phyloP scores from a whole-genome alignment of 2,797 vertebrate genomes.

The Acanthiza pusilla region DNA sequence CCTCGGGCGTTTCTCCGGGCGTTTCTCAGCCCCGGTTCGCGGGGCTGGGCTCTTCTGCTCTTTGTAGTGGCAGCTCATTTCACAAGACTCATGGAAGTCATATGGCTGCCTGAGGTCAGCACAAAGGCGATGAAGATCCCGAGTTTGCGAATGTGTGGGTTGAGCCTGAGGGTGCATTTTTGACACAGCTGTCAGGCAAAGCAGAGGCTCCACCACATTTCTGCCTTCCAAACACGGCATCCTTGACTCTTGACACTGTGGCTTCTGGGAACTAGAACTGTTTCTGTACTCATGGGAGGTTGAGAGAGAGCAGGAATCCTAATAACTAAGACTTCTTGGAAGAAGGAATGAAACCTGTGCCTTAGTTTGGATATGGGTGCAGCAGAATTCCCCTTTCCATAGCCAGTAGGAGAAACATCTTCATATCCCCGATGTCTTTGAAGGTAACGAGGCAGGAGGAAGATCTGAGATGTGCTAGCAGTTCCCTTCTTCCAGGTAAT shows the following conservation, averaged over 20 bases:
- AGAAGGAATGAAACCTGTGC: neutral
- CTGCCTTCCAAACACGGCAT: neutral
- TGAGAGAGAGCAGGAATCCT: neutral
- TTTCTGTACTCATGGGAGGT: neutral
- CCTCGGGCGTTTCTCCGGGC: neutral
- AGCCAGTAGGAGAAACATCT: neutral
- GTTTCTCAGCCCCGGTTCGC: accelerated
- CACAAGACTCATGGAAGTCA: neutral
- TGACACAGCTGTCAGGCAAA: neutral
- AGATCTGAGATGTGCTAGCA: neutral
- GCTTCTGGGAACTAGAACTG: neutral
- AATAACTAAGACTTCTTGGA: neutral
- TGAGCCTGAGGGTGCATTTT: neutral
- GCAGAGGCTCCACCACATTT: neutral
- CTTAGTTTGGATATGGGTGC: neutral
- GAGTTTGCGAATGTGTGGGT: neutral
- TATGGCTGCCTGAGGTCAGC: neutral
- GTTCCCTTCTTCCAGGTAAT: neutral
- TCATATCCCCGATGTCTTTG: neutral
- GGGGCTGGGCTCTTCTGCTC: neutral
- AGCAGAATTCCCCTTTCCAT: neutral
- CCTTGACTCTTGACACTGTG: neutral
- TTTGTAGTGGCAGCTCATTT: neutral
- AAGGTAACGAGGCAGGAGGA: neutral
- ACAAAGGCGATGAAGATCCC: neutral